Conservation (phyloP, 2,888 invertebrate genomes). For the Drosophila seclusa region DNA sequence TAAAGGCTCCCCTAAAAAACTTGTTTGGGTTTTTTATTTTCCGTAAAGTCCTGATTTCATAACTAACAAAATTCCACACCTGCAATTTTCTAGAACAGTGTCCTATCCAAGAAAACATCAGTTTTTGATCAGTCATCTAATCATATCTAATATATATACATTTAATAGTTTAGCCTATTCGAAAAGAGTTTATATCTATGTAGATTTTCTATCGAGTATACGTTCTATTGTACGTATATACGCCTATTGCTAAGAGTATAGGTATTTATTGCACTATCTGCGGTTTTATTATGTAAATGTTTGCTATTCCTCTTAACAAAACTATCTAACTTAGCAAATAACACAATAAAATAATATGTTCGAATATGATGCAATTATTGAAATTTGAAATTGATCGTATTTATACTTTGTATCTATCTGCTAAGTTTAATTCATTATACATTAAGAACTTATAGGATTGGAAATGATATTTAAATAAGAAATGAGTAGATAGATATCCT, state of each 20-base stretch:
- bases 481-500: slow-evolving; percentile 3
- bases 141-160: neutral
- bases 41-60: neutral
- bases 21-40: too few species aligned
- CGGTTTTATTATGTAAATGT: neutral
- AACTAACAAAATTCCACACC: neutral
- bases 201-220: slow-evolving; percentile 4
- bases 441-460: neutral
- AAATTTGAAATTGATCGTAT: neutral
- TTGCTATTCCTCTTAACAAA: neutral
- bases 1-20: neutral
- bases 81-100: neutral
- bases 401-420: slow-evolving; percentile 4
- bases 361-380: neutral
- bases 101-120: neutral
- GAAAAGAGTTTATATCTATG: neutral
- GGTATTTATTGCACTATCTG: slow-evolving; percentile 4
- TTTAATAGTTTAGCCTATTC: neutral
- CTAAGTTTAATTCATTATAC: slow-evolving; percentile 1
- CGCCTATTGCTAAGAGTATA: slow-evolving; percentile 1
- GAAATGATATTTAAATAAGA: slow-evolving; percentile 1
- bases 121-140: neutral
- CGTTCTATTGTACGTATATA: slow-evolving; percentile 16
- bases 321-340: neutral
- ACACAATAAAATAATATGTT: neutral